Evolutionary conservation across 2,888 invertebrate species (phyloP).

Genomic region (Phorcus lineatus): DNA sequence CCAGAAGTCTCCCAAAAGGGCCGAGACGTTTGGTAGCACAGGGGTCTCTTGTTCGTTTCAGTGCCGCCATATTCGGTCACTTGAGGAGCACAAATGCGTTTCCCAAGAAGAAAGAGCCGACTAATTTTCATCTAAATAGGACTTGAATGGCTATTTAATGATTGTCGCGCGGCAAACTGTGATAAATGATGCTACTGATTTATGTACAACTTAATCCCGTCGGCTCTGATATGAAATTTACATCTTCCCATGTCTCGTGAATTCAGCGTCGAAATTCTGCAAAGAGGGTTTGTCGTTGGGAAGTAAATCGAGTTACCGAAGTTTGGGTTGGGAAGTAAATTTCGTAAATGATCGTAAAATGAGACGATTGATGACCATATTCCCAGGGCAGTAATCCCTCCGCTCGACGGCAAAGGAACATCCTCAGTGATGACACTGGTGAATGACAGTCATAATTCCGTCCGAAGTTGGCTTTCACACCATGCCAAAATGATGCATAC

Average conservation of each 20-base stretch:
- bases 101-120: slow-evolving; percentile 34
- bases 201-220: slow-evolving; percentile 43
- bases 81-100: slow-evolving; percentile 27
- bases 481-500: too few relatives aligned
- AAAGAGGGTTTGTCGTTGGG: slow-evolving; percentile 30
- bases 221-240: slow-evolving; percentile 39
- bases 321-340: slow-evolving; percentile 34
- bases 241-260: slow-evolving; percentile 32
- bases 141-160: slow-evolving; percentile 48
- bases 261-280: slow-evolving; percentile 18
- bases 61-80: slow-evolving; percentile 22
- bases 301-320: slow-evolving; percentile 38
- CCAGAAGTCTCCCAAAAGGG: neutral
- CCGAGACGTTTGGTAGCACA: neutral
- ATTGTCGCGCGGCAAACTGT: slow-evolving; percentile 36
- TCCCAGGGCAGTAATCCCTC: slow-evolving; percentile 22
- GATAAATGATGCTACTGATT: slow-evolving; percentile 51
- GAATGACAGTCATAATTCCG: neutral
- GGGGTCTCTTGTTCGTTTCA: slow-evolving; percentile 25
- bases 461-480: too few relatives aligned
- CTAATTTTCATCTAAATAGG: slow-evolving; percentile 52
- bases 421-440: neutral
- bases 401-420: neutral
- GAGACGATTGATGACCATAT: slow-evolving; percentile 32
- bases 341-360: slow-evolving; percentile 37